Evolutionary conservation across 2,888 invertebrate genomes (phyloP), one percentile per base, ranked within the genome.

Genomic region (Orthosia cruda): DNA sequence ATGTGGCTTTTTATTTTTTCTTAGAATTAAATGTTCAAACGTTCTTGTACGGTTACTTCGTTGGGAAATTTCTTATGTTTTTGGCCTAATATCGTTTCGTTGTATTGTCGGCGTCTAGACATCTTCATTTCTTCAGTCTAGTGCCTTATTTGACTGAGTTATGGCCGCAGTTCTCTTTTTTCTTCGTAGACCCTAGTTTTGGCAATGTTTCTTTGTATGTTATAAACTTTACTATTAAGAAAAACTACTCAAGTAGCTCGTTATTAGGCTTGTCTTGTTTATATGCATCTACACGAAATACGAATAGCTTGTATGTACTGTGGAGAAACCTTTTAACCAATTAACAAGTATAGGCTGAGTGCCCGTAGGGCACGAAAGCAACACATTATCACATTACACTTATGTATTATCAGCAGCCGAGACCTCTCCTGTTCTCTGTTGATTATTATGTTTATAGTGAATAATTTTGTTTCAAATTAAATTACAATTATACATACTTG

Each of bases 91-190:
- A 58, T 55, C 15, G 59, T 63, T 67, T 68, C 55, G 67, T 52
- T 77, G 50, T 76, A 68, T 76, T 71, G 73, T 58, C 23, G 5
- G n/a, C 16, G 80, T 85, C 80, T 85, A 85, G 83, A 83, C 85
- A 62, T 59, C 26, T 77, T 85, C 9, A 66, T 85, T 80, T 66
- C 26, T 74, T 69, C 65, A 80, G 83, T 85, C 80, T 83, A 77
- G 70, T 75, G 80, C 74, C 63, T 69, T 77, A 58, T 73, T 75
- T 73, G 71, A 59, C 71, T 77, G 77, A 82, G 68, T 76, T 66
- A 84, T 63, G 74, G 54, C 0, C 15, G 0, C 49, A 76, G 55
- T 54, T 72, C 68, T 9, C n/a, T 54, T 58, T 67, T 69, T 77
- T 72, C 68, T 66, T n/a, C 15, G 18, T 55, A 15, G 58, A 58